Conservation (phyloP, 1,140 invertebrate species). For the Oedothorax gibbosus region DNA sequence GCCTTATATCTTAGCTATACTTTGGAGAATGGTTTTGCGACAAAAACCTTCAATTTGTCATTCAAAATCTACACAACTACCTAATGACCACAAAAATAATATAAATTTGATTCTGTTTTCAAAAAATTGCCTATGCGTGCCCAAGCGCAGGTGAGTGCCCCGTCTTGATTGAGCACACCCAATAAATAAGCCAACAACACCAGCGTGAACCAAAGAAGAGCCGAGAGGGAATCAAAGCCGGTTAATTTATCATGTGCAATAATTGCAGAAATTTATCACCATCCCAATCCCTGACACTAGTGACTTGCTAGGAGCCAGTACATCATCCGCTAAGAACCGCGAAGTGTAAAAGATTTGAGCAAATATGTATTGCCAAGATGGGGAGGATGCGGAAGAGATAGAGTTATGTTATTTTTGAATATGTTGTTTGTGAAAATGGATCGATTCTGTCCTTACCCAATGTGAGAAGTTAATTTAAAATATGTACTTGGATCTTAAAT, state of each 20-base stretch:
- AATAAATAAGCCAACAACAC: neutral
- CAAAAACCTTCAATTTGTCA: too few relatives aligned
- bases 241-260: slow-evolving; percentile 33
- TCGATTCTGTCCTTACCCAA: too few relatives aligned
- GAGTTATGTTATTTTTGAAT: too few relatives aligned
- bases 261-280: slow-evolving; percentile 34
- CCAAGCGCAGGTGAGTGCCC: neutral
- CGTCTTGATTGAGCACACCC: neutral
- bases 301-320: slow-evolving; percentile 22
- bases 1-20: too few relatives aligned
- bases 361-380: slow-evolving; percentile 23
- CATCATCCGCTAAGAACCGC: slow-evolving; percentile 19
- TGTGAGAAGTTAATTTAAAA: too few relatives aligned
- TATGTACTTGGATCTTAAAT: too few relatives aligned
- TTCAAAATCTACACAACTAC: too few relatives aligned
- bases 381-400: neutral
- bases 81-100: too few relatives aligned
- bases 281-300: slow-evolving; percentile 25
- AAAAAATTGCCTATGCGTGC: too few relatives aligned
- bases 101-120: too few relatives aligned
- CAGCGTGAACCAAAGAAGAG: neutral
- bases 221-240: neutral
- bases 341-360: slow-evolving; percentile 19
- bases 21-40: too few relatives aligned
- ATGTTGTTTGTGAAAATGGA: too few relatives aligned